Base-by-base conservation (phyloP, 2,888 invertebrate genomes). In the Scaptomyza flava region DNA sequence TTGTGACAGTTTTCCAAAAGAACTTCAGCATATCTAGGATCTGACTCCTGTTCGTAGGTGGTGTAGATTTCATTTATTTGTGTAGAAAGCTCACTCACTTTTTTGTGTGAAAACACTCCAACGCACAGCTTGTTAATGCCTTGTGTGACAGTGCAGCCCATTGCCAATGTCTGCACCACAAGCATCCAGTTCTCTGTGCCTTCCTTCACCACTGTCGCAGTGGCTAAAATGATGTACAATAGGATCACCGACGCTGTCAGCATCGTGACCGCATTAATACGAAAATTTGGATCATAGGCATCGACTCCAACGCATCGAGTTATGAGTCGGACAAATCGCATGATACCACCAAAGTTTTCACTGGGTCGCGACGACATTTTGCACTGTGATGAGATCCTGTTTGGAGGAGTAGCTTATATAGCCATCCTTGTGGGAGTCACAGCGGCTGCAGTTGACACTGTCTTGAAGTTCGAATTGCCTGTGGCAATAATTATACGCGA, bases 121-220 rank as follows among this genome's bases (percentile, higher is more conserved):
- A 69, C 41, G 11, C 54, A 34, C 0, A 86, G 8, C 42, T 86
- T 86, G 14, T 66, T 66, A 0, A 48, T 7, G 2, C 74, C 85
- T n/a, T 87, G 86, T 0, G 80, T 0, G 0, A 73, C 81, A 17
- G 76, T 79, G 41, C 85, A 80, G 34, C 72, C 30, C 75, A 77
- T 85, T 27, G 73, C 73, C 0, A 52, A 54, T 0, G 78, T 79
- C 50, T 80, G 71, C 12, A 87, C 36, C 30, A 71, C 5, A 9
- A 71, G 71, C 38, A 68, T 76, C 76, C 72, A 79, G 42, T 72
- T 62, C 3, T 72, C 70, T 5, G 65, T 46, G 43, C 63, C 65
- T 9, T 73, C 54, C 8, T 51, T 41, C 0, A 54, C 2, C 11
- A 81, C 72, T 2, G 80, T 83, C 6, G 31, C 48, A 1, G 53